Evolutionary conservation across 2,797 vertebrate species (phyloP), one percentile per base, ranked within the genome.

Genomic region (Aplochiton taeniatus): DNA sequence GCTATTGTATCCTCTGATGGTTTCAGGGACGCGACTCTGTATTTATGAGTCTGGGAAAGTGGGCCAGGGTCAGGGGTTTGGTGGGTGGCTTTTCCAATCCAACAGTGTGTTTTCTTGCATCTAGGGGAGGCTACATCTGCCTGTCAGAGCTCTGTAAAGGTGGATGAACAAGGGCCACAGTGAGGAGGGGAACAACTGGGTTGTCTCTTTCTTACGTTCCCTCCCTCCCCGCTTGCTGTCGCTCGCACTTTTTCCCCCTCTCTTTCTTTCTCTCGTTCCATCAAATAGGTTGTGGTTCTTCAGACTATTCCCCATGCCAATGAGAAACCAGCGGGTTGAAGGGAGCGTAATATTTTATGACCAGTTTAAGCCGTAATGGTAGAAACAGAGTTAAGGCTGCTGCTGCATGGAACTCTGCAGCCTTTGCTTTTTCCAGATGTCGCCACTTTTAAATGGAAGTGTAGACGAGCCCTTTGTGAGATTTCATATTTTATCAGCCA

Each of bases 361-460:
- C 49, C 17, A 8, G 49, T 49, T 4, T 20, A 69, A 67, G 47
- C 51, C 48, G 64, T 51, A 58, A 68, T 58, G 53, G 31, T 65
- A 55, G 66, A 54, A 70, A 68, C 63, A 64, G 43, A 62, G n/a
- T n/a, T n/a, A n/a, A n/a, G n/a, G n/a, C n/a, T n/a, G n/a, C n/a
- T n/a, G 67, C 31, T 65, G 43, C 18, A 62, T 54, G 71, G 53
- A 64, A 68, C 42, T 59, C 54, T 57, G 31, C 66, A 63, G 61
- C 58, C 62, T 56, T 60, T 65, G 48, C 60, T 49, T 50, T 56
- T 54, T 53, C 61, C 46, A 68, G 57, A 56, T 19, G 46, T 61
- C 56, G 50, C 66, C 53, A 63, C 52, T 54, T 16, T 31, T 13
- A 14, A 42, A 20, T n/a, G n/a, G 61, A 66, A 66, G 64, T 45